Conservation (phyloP, 1,140 invertebrate species). For the Meloidogyne exigua region DNA sequence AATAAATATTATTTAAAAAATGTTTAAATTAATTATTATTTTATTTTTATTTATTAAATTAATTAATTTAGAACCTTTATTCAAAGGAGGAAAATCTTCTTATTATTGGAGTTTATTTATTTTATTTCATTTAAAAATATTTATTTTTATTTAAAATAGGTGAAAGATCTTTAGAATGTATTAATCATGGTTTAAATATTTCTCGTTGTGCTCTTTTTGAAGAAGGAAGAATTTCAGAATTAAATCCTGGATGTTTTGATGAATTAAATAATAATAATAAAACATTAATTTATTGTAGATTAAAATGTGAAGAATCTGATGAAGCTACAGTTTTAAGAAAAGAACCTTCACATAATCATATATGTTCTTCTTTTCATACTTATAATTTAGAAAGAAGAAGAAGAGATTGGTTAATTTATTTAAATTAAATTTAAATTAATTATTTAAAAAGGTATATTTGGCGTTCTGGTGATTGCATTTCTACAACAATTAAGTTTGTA, state of each 20-base stretch:
- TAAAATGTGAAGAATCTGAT: slow-evolving; percentile 59
- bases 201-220: slow-evolving; percentile 45
- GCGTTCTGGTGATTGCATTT: slow-evolving; percentile 49
- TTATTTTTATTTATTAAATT: neutral
- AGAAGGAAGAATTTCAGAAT: slow-evolving; percentile 45
- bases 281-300: slow-evolving; percentile 55
- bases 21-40: neutral
- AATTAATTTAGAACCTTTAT: neutral
- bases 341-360: slow-evolving; percentile 43
- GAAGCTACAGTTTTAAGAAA: slow-evolving; percentile 37
- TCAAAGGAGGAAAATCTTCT: slow-evolving; percentile 18
- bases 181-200: slow-evolving; percentile 49
- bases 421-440: neutral
- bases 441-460: slow-evolving; percentile 52
- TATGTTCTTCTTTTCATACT: slow-evolving; percentile 47
- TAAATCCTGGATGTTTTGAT: slow-evolving; percentile 54
- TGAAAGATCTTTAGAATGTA: slow-evolving; percentile 38
- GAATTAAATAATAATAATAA: slow-evolving; percentile 51
- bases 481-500: slow-evolving; percentile 53
- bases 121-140: neutral
- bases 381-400: slow-evolving; percentile 56
- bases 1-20: neutral
- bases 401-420: slow-evolving; percentile 46
- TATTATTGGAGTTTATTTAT: slow-evolving; percentile 35
- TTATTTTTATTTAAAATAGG: slow-evolving; percentile 32